Base-by-base conservation (phyloP, 2,797 vertebrate genomes). In the Pempheris klunzingeri region DNA sequence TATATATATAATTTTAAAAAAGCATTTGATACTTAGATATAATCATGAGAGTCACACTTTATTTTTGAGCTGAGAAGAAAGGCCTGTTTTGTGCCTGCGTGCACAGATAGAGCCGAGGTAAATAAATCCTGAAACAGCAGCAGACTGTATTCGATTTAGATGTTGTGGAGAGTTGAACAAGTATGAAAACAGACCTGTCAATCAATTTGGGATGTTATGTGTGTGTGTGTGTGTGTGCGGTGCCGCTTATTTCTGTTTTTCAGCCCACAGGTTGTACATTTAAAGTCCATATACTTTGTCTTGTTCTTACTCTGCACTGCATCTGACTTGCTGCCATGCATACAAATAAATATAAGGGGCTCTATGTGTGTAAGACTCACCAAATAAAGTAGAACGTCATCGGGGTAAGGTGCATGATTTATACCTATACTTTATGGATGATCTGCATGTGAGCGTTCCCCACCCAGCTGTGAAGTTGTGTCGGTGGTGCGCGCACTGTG, bases 291-390 rank as follows among this genome's bases (percentile, higher is more conserved):
- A 41, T 32, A 46, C 60, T 32, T 22, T n/a, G 20, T 49, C 61
- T 64, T 49, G 30, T 49, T 36, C 30, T 36, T 43, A 63, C 43
- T 47, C 36, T 26, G 34, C 22, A 60, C 38, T 55, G 53, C 6
- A 55, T 36, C 26, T 53, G 26, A 61, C 32, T 24, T 43, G 41
- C 41, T 47, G 41, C 32, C 39, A n/a, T n/a, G n/a, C n/a, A n/a
- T n/a, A n/a, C n/a, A 62, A 36, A 62, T 46, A 26, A 71, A 62
- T 34, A 22, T 22, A 36, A 55, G 41, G 34, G 49, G 52, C 24
- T 17, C 7, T 13, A 44, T 46, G 3, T 32, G 30, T 32, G 20
- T 20, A 30, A 71, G 46, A 43, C 57, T 41, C 39, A 17, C 18
- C 7, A 34, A 20, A 17, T 43, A 43, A 43, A 15, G 39, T 58